Evolutionary conservation across 2,113 vertebrate genomes (phyloP), one percentile per base, ranked within the genome.

Genomic region (Halichoerus grypus): DNA sequence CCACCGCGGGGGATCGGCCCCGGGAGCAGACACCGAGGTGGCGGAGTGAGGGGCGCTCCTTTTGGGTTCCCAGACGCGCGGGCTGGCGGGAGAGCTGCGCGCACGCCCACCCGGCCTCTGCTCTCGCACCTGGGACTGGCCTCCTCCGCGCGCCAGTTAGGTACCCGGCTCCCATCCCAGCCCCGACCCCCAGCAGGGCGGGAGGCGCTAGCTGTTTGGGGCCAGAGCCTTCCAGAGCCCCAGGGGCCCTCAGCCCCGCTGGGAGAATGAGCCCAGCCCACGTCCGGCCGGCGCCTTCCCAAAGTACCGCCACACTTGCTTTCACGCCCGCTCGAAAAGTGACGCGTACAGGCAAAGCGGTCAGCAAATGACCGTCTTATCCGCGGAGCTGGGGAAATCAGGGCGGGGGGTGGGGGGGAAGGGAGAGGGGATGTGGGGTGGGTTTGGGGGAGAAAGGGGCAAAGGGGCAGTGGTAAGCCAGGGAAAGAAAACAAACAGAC

Each of bases 401-500:
- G 36, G 74, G 65, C 80, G 26, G 15, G 81, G 49, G 33, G 7
- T 26, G 61, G 46, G 67, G 33, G 91, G 59, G 39, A 3, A 13
- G 4, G 19, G 42, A 21, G 28, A 72, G 42, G 61, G 26, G 26
- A 14, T 2, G 67, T 11, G 33, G 77, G 57, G 67, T 36, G 88
- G 61, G 22, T 4, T 33, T 12, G 4, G 18, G 53, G 24, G 26
- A 57, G 26, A 76, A 63, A 4, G 26, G 76, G 86, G 77, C 39
- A 0, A 5, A 71, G 76, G 76, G 67, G 65, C 77, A 6, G n/a
- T 21, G n/a, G 85, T 42, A 15, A 61, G 33, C 92, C 33, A 33
- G 26, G 49, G 16, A 65, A 59, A 83, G 92, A 93, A 95, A 97
- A 93, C 79, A 91, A 83, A 86, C 74, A 92, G 82, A 67, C 79